phyloP scores from a whole-genome alignment of 2,888 invertebrate species.

The Sphaerophoria taeniata region DNA sequence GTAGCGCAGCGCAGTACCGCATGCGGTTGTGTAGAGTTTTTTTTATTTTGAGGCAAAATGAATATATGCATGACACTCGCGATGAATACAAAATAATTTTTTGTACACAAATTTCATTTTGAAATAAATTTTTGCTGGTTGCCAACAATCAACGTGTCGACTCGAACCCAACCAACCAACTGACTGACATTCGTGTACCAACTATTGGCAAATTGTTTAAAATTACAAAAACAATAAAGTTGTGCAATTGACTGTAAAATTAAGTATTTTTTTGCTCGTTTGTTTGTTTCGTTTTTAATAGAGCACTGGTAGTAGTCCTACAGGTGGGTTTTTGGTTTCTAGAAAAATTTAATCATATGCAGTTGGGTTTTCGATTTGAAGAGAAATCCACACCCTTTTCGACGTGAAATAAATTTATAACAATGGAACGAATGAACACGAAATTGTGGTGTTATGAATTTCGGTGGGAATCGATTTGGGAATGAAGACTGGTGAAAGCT shows the following conservation, averaged over 20 bases:
- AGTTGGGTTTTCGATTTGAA: background rate
- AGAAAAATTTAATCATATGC: background rate
- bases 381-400: background rate
- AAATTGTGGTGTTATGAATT: too few species aligned
- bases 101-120: slow-evolving; percentile 39
- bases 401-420: background rate
- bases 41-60: slow-evolving; percentile 16
- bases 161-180: background rate
- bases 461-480: too few species aligned
- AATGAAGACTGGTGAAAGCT: too few species aligned
- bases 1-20: too few species aligned
- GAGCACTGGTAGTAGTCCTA: background rate
- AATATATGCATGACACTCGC: slow-evolving; percentile 44
- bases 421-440: background rate
- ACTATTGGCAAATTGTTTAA: slow-evolving; percentile 25
- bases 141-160: slow-evolving; percentile 11
- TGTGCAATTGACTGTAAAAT: slow-evolving; percentile 29
- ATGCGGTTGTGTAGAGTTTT: slow-evolving; percentile 6
- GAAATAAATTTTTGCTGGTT: slow-evolving; percentile 36
- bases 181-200: background rate
- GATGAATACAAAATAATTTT: slow-evolving; percentile 30
- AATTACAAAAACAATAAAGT: slow-evolving; percentile 2
- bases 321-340: slow-evolving; percentile 20
- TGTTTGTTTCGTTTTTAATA: background rate
- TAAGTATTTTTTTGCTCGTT: slow-evolving; percentile 1